Conservation (phyloP, 2,888 invertebrate genomes). For the Eurytoma adleriae region DNA sequence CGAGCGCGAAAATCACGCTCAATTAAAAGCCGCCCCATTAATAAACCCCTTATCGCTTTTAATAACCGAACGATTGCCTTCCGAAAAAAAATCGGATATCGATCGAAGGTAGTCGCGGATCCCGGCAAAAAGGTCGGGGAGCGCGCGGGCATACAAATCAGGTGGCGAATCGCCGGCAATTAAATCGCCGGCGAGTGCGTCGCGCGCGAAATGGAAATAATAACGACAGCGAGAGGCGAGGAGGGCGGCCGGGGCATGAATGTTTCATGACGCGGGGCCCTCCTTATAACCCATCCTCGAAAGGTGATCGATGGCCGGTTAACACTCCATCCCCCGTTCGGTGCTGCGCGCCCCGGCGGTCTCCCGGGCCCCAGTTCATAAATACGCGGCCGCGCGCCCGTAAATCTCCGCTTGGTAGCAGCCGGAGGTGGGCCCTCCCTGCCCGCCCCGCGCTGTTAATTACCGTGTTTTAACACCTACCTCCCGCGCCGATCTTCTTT, state of each 20-base stretch:
- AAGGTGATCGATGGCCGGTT: conserved; percentile 73
- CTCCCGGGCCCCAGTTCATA: conserved; percentile 71
- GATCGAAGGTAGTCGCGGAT: neutral
- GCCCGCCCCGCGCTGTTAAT: conserved; percentile 72
- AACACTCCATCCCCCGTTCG: conserved; percentile 42
- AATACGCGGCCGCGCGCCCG: conserved; percentile 73
- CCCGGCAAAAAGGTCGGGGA: neutral
- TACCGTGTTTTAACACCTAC: conserved; percentile 76
- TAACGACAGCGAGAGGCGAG: conserved; percentile 60
- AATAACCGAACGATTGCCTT: neutral
- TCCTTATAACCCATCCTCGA: conserved; percentile 69
- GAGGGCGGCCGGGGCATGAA: conserved; percentile 69
- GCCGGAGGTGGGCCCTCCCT: conserved; percentile 70
- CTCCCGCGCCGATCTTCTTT: conserved; percentile 57
- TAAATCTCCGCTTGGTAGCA: conserved; percentile 73
- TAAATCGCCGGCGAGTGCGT: conserved; percentile 39
- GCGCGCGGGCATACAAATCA: conserved; percentile 39
- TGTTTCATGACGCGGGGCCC: conserved; percentile 67
- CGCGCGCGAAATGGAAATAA: conserved; percentile 28
- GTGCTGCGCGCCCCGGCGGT: neutral
- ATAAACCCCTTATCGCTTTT: no score
- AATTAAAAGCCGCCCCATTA: no score
- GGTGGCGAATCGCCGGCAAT: conserved; percentile 49
- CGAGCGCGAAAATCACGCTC: neutral
- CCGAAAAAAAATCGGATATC: neutral